Conservation (phyloP, 2,797 vertebrate species). For the Rhinoraja longicauda region DNA sequence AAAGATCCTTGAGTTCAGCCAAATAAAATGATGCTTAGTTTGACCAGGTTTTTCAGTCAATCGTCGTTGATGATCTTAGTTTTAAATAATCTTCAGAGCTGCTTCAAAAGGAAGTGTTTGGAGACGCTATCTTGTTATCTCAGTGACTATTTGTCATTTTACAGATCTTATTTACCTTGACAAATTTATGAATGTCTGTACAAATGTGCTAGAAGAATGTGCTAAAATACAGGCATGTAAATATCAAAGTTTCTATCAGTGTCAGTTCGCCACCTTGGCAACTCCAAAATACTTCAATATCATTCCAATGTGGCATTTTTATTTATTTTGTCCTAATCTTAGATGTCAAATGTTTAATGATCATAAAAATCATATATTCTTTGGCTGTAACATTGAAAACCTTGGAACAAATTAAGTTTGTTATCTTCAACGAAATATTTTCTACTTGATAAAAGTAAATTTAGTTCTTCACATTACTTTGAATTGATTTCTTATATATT, state of each 20-base stretch:
- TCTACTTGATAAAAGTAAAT: background rate
- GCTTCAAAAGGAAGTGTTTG: background rate
- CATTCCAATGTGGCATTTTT: background rate
- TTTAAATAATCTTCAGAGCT: background rate
- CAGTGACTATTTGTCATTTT: background rate
- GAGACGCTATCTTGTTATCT: background rate
- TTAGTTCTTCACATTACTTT: background rate
- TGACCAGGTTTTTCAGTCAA: background rate
- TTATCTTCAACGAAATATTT: background rate
- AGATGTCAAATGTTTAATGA: slow-evolving; percentile 3
- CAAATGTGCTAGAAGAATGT: background rate
- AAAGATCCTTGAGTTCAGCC: background rate
- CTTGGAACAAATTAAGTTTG: background rate
- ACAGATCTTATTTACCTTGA: background rate
- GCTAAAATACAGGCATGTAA: background rate
- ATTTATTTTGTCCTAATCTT: background rate
- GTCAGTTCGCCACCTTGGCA: background rate
- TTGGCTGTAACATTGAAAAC: slow-evolving; percentile 8
- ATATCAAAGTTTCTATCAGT: background rate
- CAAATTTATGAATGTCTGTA: background rate
- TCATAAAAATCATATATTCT: background rate
- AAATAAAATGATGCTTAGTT: background rate
- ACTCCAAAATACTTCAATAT: background rate
- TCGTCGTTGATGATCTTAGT: background rate
- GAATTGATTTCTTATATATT: background rate